A percentile compares a stretch with the other conserved stretches of the same genome.
phyloP scores from a whole-genome alignment of 2,888 invertebrate species.

The Hipparchia semele region DNA sequence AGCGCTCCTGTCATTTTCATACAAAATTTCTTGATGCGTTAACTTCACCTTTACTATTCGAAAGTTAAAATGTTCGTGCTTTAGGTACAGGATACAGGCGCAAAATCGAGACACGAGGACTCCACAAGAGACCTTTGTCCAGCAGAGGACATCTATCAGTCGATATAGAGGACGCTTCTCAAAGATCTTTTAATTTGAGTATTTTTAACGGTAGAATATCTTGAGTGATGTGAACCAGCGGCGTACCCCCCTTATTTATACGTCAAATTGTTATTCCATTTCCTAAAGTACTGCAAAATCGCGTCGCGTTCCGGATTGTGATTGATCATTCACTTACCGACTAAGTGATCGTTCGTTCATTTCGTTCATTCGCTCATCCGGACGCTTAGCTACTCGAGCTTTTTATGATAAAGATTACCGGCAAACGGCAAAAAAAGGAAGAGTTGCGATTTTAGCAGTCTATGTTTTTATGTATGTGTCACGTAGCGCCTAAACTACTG shows the following conservation, averaged over 20 bases:
- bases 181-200: background rate
- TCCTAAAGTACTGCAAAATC: constrained; percentile 37
- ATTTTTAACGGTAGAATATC: background rate
- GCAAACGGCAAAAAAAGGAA: background rate
- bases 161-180: background rate
- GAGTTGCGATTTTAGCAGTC: no score
- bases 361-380: constrained; percentile 35
- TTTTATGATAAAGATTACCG: constrained; percentile 23
- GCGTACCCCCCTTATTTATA: constrained; percentile 29
- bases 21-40: no score
- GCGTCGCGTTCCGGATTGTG: constrained; percentile 38
- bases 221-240: background rate
- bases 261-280: constrained; percentile 43
- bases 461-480: no score
- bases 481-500: no score
- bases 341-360: constrained; percentile 42
- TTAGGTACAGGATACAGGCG: no score
- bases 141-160: background rate
- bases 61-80: no score
- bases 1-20: no score
- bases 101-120: no score
- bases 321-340: constrained; percentile 42
- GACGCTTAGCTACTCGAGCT: constrained; percentile 33
- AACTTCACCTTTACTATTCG: no score
- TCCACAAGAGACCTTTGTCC: no score